phyloP scores from a whole-genome alignment of 2,113 vertebrate species.

The western clawed frog (Xenopus tropicalis) region UCB_Xtro_10.0 CM004443.2:101602501-101603000 shows the following conservation, averaged over 20 bases:
- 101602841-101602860: no score
- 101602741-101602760: slow-evolving; percentile 3
- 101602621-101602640: slow-evolving; percentile 29
- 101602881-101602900: no score
- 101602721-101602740: not conserved
- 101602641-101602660: slow-evolving; percentile 31
- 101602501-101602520: not conserved
- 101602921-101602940: no score
- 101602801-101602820: no score
- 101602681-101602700: slow-evolving; percentile 15
- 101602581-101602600: slow-evolving; percentile 19
- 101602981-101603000: no score
- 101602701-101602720: slow-evolving; percentile 28
- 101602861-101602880: no score
- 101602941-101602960: no score
- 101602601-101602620: not conserved
- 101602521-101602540: not conserved
- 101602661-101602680: slow-evolving; percentile 35
- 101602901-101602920: no score
- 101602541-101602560: not conserved
- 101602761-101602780: not conserved
- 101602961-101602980: no score
- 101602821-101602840: no score
- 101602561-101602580: slow-evolving; percentile 24
- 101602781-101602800: slow-evolving; percentile 18